Evolutionary conservation across 2,888 invertebrate genomes (phyloP).

Genomic region (Epsilonema sp.): DNA sequence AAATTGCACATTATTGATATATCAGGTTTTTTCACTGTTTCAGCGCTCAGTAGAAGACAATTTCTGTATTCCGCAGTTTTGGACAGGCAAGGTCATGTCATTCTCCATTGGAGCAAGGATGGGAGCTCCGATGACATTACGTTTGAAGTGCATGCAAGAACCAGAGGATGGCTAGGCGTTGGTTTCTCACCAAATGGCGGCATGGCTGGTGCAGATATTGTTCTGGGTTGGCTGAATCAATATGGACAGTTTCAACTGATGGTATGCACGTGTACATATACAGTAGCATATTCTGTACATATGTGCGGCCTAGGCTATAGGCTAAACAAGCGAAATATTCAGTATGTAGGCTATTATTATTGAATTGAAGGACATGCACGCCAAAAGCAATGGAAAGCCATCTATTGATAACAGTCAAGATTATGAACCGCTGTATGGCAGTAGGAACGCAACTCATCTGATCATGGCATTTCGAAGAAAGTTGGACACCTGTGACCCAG

Average conservation of each 20-base stretch:
- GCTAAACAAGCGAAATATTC: no score
- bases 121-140: no score
- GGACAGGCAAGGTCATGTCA: no score
- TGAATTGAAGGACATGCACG: not conserved
- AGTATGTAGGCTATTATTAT: not conserved
- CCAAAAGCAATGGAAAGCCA: not conserved
- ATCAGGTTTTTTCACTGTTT: no score
- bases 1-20: no score
- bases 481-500: not conserved
- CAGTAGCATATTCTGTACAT: no score
- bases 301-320: no score
- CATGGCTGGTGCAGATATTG: constrained; percentile 5
- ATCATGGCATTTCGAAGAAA: not conserved
- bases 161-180: constrained; percentile 5
- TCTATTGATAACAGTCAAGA: not conserved
- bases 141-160: not conserved
- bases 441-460: not conserved
- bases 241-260: not conserved
- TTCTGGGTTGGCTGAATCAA: not conserved
- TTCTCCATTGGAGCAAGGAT: no score
- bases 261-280: no score
- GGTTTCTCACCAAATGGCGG: constrained; percentile 4
- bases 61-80: no score
- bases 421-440: not conserved
- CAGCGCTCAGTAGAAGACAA: no score